These are phyloP conservation scores for Craterocephalus amniculus DNA, from an alignment of 2,797 vertebrate genomes.

Conservation along the genomic window DNA sequence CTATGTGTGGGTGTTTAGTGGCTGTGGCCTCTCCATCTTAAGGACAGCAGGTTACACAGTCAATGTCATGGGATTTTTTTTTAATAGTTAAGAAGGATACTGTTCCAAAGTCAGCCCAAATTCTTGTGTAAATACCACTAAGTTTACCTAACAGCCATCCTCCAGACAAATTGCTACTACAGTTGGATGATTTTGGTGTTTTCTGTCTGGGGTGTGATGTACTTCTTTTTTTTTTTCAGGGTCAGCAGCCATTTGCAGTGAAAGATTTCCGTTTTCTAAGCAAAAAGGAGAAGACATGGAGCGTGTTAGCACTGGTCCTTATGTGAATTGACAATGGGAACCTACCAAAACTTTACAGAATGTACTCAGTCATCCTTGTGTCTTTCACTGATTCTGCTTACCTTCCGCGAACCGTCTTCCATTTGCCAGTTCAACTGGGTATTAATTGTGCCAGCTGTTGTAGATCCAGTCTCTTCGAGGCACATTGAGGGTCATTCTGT, in stretches of 20 bases:
- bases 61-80: neutral
- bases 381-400: constrained; percentile 23
- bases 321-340: constrained; percentile 21
- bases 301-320: constrained; percentile 13
- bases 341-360: constrained; percentile 37
- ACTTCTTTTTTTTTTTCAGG: constrained; percentile 14
- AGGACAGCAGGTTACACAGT: constrained; percentile 12
- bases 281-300: neutral
- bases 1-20: neutral
- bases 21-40: constrained; percentile 4
- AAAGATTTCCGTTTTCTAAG: constrained; percentile 9
- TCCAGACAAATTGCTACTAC: neutral
- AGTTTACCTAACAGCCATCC: neutral
- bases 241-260: constrained; percentile 25
- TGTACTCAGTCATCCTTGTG: constrained; percentile 9
- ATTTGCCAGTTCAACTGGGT: constrained; percentile 54
- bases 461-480: constrained; percentile 52
- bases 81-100: constrained; percentile 4
- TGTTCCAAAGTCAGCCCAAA: neutral
- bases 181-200: neutral
- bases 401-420: constrained; percentile 19
- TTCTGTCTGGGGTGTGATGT: neutral
- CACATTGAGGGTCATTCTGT: constrained; percentile 51
- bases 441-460: constrained; percentile 70
- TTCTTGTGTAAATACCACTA: neutral